Evolutionary conservation across 1,140 invertebrate species (phyloP), one percentile per base, ranked within the genome.

Genomic region (Philopotamus ludificatus): DNA sequence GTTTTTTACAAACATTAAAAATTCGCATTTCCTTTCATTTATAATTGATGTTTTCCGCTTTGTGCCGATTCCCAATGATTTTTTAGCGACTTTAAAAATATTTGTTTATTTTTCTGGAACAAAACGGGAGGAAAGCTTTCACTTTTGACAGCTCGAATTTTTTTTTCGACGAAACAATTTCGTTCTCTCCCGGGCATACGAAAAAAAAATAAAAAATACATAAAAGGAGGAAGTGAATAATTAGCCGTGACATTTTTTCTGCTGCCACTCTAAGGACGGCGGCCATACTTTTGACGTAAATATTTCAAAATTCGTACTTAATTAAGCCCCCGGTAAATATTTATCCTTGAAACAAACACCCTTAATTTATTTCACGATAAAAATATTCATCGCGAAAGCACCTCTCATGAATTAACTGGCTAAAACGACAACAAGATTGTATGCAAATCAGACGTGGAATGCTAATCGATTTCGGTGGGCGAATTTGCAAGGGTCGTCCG

Each of bases 191-290:
- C 9, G 18, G 45, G 23, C 22, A 12, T 54, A 34, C 41, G 9
- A 54, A 54, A 54, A 54, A 20, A 54, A 54, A 54, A 54, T 54
- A 34, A 54, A 54, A 54, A 54, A 54, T 54, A 54, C 41, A 41
- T 57, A n/a, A 57, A 34, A 57, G 39, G 54, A 7, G 54, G 34
- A 57, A 57, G 34, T 42, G 28, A 28, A 57, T 57, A 57, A 57
- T 57, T 57, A 20, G 54, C 39, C 34, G 54, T 42, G 54, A 57
- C 34, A 18, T 10, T 18, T 57, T 41, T 42, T 28, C n/a, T 42
- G 54, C 54, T 42, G 39, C 23, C 54, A 57, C 20, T 42, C 22
- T 21, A 34, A n/a, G n/a, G n/a, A n/a, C n/a, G n/a, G n/a, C n/a
- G n/a, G n/a, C n/a, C n/a, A n/a, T n/a, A n/a, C n/a, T n/a, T n/a